phyloP scores from a whole-genome alignment of 2,797 vertebrate genomes.

The Tarsius wallacei region DNA sequence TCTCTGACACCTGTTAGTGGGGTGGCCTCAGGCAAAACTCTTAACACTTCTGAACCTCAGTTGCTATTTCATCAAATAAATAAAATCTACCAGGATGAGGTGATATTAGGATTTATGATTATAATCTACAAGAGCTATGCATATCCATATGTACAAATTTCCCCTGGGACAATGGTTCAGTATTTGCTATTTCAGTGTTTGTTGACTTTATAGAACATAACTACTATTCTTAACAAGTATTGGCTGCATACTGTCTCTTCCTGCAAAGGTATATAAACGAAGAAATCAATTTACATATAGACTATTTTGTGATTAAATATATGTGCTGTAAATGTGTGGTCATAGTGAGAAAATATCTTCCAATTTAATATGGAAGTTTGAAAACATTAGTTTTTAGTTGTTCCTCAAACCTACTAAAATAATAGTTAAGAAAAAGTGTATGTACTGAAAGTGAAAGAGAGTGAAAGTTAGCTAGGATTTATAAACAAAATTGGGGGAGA shows the following conservation, averaged over 20 bases:
- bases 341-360: not conserved
- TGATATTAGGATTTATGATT: constrained; percentile 2
- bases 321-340: not conserved
- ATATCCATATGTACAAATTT: not conserved
- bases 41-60: not conserved
- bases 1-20: not conserved
- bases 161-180: not conserved
- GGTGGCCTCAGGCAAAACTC: not conserved
- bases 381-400: not conserved
- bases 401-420: not conserved
- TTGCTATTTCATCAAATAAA: not conserved
- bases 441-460: not conserved
- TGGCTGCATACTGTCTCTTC: not conserved
- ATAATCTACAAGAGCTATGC: not conserved
- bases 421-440: not conserved
- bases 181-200: not conserved
- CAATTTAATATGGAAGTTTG: not conserved
- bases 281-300: not conserved
- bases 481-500: not conserved
- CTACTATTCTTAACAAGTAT: not conserved
- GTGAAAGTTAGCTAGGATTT: not conserved
- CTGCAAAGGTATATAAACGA: not conserved
- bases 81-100: not conserved
- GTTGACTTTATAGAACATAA: not conserved
- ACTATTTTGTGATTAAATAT: not conserved